Conservation (phyloP, 2,888 invertebrate species). For the Drosophila demipolita region DNA sequence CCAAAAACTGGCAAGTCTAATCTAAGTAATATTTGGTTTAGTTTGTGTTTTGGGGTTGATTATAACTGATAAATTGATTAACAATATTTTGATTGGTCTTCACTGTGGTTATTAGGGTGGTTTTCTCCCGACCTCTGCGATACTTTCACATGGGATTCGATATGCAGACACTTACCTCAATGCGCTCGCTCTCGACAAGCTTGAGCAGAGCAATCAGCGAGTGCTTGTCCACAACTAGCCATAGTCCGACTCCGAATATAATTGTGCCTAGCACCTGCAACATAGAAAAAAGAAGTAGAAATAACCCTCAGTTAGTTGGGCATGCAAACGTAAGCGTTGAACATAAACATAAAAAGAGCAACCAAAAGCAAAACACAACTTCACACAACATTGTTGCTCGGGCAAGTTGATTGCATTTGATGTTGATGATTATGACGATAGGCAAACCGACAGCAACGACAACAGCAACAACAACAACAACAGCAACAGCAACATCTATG, state of each 20-base stretch:
- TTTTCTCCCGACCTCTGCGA: neutral
- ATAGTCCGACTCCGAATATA: slow-evolving; percentile 89
- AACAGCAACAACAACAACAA: slow-evolving; percentile 16
- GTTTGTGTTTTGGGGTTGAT: slow-evolving; percentile 33
- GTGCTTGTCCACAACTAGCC: slow-evolving; percentile 89
- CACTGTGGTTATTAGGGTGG: slow-evolving; percentile 24
- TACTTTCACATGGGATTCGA: slow-evolving; percentile 48
- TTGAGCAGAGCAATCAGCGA: slow-evolving; percentile 88
- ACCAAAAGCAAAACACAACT: slow-evolving; percentile 29
- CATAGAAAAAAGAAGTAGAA: slow-evolving; percentile 19
- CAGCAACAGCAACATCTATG: slow-evolving; percentile 11
- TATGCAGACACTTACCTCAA: slow-evolving; percentile 86
- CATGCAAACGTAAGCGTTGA: slow-evolving; percentile 48
- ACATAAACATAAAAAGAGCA: slow-evolving; percentile 8
- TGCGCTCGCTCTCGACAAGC: slow-evolving; percentile 86
- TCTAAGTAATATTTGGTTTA: neutral
- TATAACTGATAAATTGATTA: slow-evolving; percentile 11
- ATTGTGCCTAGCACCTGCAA: slow-evolving; percentile 86
- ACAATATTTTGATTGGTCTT: slow-evolving; percentile 23
- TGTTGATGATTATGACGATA: slow-evolving; percentile 53
- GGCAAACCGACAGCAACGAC: slow-evolving; percentile 25
- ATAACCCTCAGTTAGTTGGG: slow-evolving; percentile 31
- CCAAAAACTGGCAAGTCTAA: neutral
- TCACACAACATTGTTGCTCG: slow-evolving; percentile 47
- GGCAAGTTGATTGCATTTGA: slow-evolving; percentile 71